Percentiles rank a stretch among this genome's conserved stretches.
Conservation (phyloP, 2,113 vertebrate genomes). For the Petrocephalus zakoni region DNA sequence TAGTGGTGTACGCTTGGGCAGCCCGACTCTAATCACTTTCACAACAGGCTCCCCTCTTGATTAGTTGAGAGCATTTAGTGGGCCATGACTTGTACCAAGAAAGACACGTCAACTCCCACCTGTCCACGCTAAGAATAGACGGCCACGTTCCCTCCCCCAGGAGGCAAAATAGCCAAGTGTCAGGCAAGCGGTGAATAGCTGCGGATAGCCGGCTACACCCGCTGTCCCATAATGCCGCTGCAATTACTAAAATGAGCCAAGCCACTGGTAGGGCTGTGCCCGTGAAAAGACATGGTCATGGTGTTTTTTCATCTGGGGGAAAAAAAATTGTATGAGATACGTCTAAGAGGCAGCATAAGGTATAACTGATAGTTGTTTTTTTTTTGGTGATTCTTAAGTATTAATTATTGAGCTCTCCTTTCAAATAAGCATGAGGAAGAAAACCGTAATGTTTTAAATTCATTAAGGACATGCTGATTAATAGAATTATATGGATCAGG, state of each 20-base stretch:
- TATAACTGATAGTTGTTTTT: background rate
- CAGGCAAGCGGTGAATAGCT: background rate
- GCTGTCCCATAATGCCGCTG: background rate
- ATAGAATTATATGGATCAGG: conserved; percentile 19
- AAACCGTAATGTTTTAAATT: conserved; percentile 2
- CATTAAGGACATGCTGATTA: conserved; percentile 9
- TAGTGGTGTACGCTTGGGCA: background rate
- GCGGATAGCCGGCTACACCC: background rate
- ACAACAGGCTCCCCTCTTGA: conserved; percentile 1
- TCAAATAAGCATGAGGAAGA: background rate
- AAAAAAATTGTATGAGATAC: background rate
- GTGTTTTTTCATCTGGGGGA: background rate
- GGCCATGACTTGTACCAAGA: conserved; percentile 8
- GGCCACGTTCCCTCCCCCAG: background rate
- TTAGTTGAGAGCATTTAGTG: background rate
- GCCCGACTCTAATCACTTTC: background rate
- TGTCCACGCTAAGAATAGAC: background rate
- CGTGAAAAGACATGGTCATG: background rate
- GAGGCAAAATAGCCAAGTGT: background rate
- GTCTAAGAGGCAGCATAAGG: background rate
- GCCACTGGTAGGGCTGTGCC: background rate
- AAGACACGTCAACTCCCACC: background rate
- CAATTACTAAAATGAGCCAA: conserved; percentile 4
- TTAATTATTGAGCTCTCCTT: conserved; percentile 2
- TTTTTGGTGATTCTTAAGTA: conserved; percentile 1